These are phyloP conservation scores for Nephotettix cincticeps DNA, from an alignment of 1,140 invertebrate species.

Conservation along the genomic window DNA sequence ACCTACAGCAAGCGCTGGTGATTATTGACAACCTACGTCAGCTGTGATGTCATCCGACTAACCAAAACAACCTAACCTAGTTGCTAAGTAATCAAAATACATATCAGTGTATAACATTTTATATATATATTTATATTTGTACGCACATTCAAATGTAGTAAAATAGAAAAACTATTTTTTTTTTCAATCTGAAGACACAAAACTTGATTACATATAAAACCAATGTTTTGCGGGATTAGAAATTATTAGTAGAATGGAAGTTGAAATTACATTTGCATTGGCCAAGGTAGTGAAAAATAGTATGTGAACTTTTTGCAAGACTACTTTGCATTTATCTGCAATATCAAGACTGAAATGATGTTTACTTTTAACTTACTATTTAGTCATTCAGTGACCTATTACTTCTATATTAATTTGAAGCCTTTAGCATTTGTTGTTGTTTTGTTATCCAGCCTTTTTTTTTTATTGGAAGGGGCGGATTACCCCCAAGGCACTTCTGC, in stretches of 20 bases:
- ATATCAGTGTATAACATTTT: constrained; percentile 9
- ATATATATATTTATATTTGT: constrained; percentile 12
- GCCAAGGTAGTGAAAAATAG: no score
- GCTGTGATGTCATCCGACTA: not conserved
- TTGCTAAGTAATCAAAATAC: constrained; percentile 9
- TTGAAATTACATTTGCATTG: no score
- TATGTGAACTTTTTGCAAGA: no score
- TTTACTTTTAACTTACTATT: no score
- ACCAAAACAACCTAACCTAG: constrained; percentile 7
- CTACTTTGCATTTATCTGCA: no score
- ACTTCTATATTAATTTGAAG: no score
- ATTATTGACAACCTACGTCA: not conserved
- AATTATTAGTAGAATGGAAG: not conserved
- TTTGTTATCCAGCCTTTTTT: no score
- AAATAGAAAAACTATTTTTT: constrained; percentile 8
- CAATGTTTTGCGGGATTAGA: not conserved
- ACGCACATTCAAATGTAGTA: constrained; percentile 7
- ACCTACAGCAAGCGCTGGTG: not conserved
- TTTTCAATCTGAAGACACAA: not conserved
- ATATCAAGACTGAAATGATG: no score
- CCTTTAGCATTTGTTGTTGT: no score
- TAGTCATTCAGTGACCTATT: no score
- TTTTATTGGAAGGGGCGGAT: no score
- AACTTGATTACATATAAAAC: constrained; percentile 7
- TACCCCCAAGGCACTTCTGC: no score